Conservation (phyloP, 2,113 vertebrate species). For the Arothron firmamentum region DNA sequence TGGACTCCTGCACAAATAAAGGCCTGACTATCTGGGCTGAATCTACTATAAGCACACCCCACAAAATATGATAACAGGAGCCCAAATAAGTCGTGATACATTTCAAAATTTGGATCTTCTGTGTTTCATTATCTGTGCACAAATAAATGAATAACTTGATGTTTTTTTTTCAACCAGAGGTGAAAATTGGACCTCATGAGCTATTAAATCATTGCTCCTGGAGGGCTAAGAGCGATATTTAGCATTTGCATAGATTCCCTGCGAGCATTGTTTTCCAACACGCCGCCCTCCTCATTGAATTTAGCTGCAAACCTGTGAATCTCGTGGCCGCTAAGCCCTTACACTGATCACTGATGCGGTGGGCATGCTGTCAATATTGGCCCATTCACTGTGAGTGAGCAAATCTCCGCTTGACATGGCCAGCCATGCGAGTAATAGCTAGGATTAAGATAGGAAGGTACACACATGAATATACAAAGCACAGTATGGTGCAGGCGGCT, state of each 20-base stretch:
- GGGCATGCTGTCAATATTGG: slow-evolving; percentile 72
- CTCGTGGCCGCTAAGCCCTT: slow-evolving; percentile 47
- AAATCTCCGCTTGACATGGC: slow-evolving; percentile 70
- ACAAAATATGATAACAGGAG: not conserved
- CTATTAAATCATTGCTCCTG: slow-evolving; percentile 26
- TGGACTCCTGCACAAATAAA: too few relatives aligned
- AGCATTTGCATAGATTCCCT: slow-evolving; percentile 57
- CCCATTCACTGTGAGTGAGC: slow-evolving; percentile 68
- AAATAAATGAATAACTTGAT: too few relatives aligned
- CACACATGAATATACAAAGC: slow-evolving; percentile 74
- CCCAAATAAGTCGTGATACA: not conserved
- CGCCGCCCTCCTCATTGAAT: slow-evolving; percentile 37
- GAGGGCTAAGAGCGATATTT: slow-evolving; percentile 39
- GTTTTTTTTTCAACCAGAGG: too few relatives aligned
- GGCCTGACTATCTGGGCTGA: too few relatives aligned
- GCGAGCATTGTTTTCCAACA: slow-evolving; percentile 52
- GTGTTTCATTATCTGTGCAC: too few relatives aligned
- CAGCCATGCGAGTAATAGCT: slow-evolving; percentile 73
- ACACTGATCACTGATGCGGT: slow-evolving; percentile 66
- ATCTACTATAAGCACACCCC: too few relatives aligned
- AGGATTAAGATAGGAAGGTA: slow-evolving; percentile 74
- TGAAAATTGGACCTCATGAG: not conserved
- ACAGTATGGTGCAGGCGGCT: slow-evolving; percentile 27
- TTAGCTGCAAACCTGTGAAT: slow-evolving; percentile 36
- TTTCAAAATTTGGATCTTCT: too few relatives aligned